Base-by-base conservation (phyloP, 2,888 invertebrate genomes). In the Gastracanthus pulcherrimus region DNA sequence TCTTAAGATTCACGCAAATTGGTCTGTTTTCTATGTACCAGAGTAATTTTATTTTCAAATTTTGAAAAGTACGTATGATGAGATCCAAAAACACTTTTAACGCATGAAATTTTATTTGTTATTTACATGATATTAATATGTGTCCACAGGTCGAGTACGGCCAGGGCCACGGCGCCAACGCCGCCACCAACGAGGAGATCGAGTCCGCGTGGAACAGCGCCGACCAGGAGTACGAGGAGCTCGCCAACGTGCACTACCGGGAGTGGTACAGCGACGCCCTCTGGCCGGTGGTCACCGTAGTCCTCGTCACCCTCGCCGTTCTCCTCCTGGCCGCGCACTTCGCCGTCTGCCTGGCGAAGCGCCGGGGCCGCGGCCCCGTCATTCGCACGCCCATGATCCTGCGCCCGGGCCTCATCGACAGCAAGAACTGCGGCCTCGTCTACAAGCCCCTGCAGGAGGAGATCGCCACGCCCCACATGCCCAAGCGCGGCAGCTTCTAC, bases 371-470 rank as follows among this genome's bases (percentile, higher is more conserved):
- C 16, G 88, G 89, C 11, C 91, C 91, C 0, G 91, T 91, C 0
- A 88, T 91, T 55, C 89, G 91, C 83, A 89, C 91, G 6, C 91
- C 91, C 2, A 86, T 91, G 89, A 91, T 91, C 9, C 87, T 91
- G 9, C 89, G 91, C 34, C 91, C 88, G 55, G 90, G 91, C 38
- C 86, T 91, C 41, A 85, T 88, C 19, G 91, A 91, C 82, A 95
- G 95, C 92, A 95, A 95, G 88, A 95, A 95, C 90, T 95, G 95
- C 86, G 95, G 95, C 3, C 93, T 96, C 81, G 95, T 96, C 26
- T 96, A 96, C 92, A 95, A 95, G 88, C 96, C 96, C 85, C 92
- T 96, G 76, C 95, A 96, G 13, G 96, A 96, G 90, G 96, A 96
- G 86, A 94, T 96, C 85, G 93, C 94, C 13, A 94, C 94, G 66